Conservation (phyloP, 2,888 invertebrate genomes). For the Ernsta delagoae region DNA sequence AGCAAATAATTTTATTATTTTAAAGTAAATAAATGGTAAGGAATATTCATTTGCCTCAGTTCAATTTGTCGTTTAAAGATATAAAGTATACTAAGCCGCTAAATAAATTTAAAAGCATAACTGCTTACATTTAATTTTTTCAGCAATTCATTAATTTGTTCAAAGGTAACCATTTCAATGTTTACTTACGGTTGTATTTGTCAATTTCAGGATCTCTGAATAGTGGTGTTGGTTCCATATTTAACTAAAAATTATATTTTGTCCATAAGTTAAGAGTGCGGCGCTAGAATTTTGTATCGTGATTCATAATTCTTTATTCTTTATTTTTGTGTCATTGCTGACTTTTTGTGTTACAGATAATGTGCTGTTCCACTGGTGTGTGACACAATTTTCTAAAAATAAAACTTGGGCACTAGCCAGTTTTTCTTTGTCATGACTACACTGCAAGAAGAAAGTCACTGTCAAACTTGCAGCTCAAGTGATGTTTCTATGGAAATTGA, state of each 20-base stretch:
- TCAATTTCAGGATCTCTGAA: conserved; percentile 45
- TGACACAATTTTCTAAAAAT: conserved; percentile 67
- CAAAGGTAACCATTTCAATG: background rate
- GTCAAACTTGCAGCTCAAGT: conserved; percentile 77
- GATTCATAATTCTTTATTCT: conserved; percentile 50
- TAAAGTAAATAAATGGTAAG: too few species aligned
- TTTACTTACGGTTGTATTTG: conserved; percentile 57
- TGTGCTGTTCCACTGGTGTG: conserved; percentile 55
- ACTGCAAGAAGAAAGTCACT: conserved; percentile 70
- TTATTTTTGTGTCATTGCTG: conserved; percentile 49
- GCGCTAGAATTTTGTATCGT: conserved; percentile 49
- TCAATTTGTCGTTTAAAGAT: too few species aligned
- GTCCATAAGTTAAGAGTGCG: conserved; percentile 32
- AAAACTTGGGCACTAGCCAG: conserved; percentile 73
- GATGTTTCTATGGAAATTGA: conserved; percentile 67
- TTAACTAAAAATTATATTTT: conserved; percentile 35
- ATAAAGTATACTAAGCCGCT: too few species aligned
- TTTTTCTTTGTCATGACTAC: conserved; percentile 68
- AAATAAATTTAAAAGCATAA: too few species aligned
- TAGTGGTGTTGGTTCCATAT: conserved; percentile 42
- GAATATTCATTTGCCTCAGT: too few species aligned
- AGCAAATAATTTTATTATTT: too few species aligned
- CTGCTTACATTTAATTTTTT: too few species aligned
- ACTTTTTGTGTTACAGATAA: conserved; percentile 59
- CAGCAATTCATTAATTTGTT: too few species aligned